Base-by-base conservation (phyloP, 2,888 invertebrate genomes). In the Amphipoea lucens region DNA sequence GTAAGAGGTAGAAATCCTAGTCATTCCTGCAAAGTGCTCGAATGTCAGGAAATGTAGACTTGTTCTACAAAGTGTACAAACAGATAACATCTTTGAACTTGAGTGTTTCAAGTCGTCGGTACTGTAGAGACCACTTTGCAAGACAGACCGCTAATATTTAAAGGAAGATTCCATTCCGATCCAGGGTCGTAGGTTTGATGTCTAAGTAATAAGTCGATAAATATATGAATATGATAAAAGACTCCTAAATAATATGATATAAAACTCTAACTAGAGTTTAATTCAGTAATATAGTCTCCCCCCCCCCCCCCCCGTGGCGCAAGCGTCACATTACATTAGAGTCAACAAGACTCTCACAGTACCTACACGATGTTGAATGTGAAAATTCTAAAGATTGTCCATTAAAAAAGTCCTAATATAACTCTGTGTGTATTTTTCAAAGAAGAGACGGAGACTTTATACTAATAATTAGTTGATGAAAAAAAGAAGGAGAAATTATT, bases 21-120 rank as follows among this genome's bases (percentile, higher is more conserved):
- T 23, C n/a, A 7, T 20, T 84, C 14, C 42, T 79, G 72, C 14
- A 63, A 42, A 79, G 85, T 79, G 82, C 62, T 82, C 40, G 36
- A 63, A 1, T 42, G 23, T 42, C 23, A 60, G 70, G 67, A 63
- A 63, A 57, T 68, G 62, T 68, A 9, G 9, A 14, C 14, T 57
- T 20, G 23, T 63, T 60, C 2, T 12, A 12, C 23, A 42, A 29
- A 36, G 4, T 51, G 76, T 51, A 42, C 62, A 51, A 12, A 42
- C 23, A 17, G 7, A 51, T 36, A 57, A 42, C 20, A 29, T 45
- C 6, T 20, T 66, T 45, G 57, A 66, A 45, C n/a, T 70, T 51
- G 60, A 70, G 57, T 48, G 54, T 17, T 42, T n/a, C 1, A 40
- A 40, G 23, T 40, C 40, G 20, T 67, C n/a, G 29, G 45, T 60